Base-by-base conservation (phyloP, 2,797 vertebrate genomes). In the Acanthurus lineatus region DNA sequence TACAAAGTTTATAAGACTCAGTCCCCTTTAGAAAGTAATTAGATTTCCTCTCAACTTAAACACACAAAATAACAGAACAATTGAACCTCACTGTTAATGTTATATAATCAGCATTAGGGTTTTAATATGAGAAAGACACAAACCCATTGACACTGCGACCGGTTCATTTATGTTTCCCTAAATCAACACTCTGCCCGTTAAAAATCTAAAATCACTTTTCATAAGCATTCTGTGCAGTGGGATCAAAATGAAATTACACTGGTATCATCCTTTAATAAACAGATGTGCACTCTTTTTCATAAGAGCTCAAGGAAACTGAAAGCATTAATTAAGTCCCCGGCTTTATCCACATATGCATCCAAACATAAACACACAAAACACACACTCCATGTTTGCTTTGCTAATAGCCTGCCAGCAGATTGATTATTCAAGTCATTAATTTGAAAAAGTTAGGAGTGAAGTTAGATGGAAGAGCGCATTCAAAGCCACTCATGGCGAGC, bases 401-500 rank as follows among this genome's bases (percentile, higher is more conserved):
- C 56, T 71, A 74, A 80, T 54, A 57, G 63, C 79, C 73, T 67
- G 14, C 28, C 57, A 32, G 20, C 6, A 9, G 52, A 52, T 42
- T 68, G 49, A 83, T 75, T 60, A 73, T 69, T 69, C 16, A 51
- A 73, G 45, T 40, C 73, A 69, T 76, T 76, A 62, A 79, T 84
- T 75, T 59, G 44, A 75, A 35, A 78, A 80, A 81, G 76, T 72
- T 68, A n/a, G 35, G 65, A 32, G 47, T 54, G 57, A 81, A 70
- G 32, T 77, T 42, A 16, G 64, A 81, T n/a, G 40, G 16, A 22
- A 45, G 32, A 47, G 48, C 56, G 70, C 52, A 58, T 72, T 81
- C 44, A 65, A 69, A 79, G 78, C 76, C 67, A 73, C 74, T 79
- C 52, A 25, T 19, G 32, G 62, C 62, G 44, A 79, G 60, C 79